Evolutionary conservation across 2,888 invertebrate species (phyloP), one percentile per base, ranked within the genome.

Genomic region (Tanypteryx hageni): DNA sequence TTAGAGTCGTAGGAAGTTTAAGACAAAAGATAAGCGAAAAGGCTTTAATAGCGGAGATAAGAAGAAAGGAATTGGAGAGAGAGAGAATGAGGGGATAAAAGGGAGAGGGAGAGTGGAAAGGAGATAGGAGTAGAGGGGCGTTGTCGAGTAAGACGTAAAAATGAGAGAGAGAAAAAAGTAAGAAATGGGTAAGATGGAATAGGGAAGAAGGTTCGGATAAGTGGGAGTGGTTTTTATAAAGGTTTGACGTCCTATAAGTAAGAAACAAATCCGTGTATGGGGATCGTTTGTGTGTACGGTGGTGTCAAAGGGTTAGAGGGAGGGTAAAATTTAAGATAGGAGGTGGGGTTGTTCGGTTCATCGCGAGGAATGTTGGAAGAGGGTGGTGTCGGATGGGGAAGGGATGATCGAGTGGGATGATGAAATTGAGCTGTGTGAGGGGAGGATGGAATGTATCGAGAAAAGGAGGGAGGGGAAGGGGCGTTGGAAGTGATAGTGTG

Each of bases 11-110:
- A 76, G 27, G 76, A 76, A 76, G 76, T 76, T 76, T 27, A 76
- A 76, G 76, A 76, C 76, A 76, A 76, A 76, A 76, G 76, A 76
- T 76, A 76, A 76, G 76, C 76, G 76, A 27, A 76, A 76, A 76
- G 27, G 76, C 76, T 76, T 76, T 76, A 76, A 76, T 76, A 76
- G 76, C 76, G 8, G 76, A 76, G 76, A 76, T 76, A 76, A 76
- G 76, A 27, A 22, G 76, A 27, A 76, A 76, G 22, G 44, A 44
- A 44, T 44, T 44, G 44, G 44, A 44, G 44, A 44, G 44, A 44
- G 11, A 76, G 76, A 76, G 22, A 76, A 27, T 22, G 11, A 22
- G 76, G 27, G 11, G 11, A 76, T 8, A 27, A 27, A 22, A 27
- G 9, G n/a, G n/a, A n/a, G n/a, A n/a, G n/a, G n/a, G 22, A 76